Percentiles rank a stretch among this genome's conserved stretches.
These are phyloP conservation scores for Falco columbarius DNA, from an alignment of 2,797 vertebrate species.

Conservation along the genomic window DNA sequence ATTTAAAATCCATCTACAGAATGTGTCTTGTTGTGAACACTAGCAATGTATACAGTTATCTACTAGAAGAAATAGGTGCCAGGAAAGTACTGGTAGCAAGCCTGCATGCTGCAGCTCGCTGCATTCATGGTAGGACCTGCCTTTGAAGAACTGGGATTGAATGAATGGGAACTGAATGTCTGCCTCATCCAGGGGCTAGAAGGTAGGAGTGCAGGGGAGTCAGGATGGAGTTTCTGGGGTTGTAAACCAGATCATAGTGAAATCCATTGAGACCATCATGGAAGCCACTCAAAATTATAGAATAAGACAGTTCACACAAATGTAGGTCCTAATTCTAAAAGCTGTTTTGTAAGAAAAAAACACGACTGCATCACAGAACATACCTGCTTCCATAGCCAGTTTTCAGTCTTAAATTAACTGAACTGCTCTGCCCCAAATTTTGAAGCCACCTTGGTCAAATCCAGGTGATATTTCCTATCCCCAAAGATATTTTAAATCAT, in stretches of 20 bases:
- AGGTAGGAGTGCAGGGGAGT: background rate
- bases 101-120: rapidly evolving
- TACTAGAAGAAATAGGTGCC: background rate
- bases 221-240: background rate
- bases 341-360: background rate
- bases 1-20: background rate
- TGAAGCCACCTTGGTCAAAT: background rate
- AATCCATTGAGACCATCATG: background rate
- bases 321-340: background rate
- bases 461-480: background rate
- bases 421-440: background rate
- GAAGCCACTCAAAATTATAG: background rate
- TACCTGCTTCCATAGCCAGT: background rate
- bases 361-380: background rate
- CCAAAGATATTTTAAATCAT: background rate
- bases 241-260: background rate
- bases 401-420: background rate
- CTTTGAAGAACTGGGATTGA: background rate
- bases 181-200: rapidly evolving
- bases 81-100: rapidly evolving
- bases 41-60: rapidly evolving
- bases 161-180: background rate
- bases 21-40: background rate
- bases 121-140: background rate
- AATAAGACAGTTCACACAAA: background rate